A percentile compares a stretch with the other conserved stretches of the same genome.
These are phyloP conservation scores for Dromiciops gliroides DNA, from an alignment of 2,113 vertebrate genomes.

Conservation along the genomic window DNA sequence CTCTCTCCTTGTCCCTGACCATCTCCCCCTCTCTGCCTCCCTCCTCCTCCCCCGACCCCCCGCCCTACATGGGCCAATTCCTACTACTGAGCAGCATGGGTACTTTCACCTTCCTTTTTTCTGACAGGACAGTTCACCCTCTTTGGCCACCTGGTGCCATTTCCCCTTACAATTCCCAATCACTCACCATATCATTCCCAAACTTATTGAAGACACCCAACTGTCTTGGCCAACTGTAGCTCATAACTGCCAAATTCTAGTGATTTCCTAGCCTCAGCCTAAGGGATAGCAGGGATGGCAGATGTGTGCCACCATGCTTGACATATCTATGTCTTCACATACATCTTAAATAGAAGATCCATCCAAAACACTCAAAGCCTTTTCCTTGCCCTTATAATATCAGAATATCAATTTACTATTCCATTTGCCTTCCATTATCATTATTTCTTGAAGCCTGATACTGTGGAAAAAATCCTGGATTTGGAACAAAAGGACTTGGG, in stretches of 20 bases:
- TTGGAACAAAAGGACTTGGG: background rate
- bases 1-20: too few relatives aligned
- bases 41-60: too few relatives aligned
- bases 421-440: background rate
- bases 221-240: background rate
- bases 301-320: background rate
- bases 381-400: background rate
- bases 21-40: too few relatives aligned
- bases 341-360: background rate
- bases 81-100: too few relatives aligned
- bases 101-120: background rate
- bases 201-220: background rate
- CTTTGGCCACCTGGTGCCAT: background rate
- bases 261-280: background rate
- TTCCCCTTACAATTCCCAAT: background rate
- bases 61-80: too few relatives aligned
- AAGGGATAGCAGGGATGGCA: background rate
- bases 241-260: background rate
- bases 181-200: background rate
- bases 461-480: background rate
- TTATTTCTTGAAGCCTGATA: background rate
- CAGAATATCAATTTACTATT: background rate
- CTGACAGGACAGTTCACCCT: background rate
- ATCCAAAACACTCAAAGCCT: background rate
- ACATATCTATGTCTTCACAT: background rate